Conservation (phyloP, 2,113 vertebrate genomes). For the Chaenocephalus aceratus region DNA sequence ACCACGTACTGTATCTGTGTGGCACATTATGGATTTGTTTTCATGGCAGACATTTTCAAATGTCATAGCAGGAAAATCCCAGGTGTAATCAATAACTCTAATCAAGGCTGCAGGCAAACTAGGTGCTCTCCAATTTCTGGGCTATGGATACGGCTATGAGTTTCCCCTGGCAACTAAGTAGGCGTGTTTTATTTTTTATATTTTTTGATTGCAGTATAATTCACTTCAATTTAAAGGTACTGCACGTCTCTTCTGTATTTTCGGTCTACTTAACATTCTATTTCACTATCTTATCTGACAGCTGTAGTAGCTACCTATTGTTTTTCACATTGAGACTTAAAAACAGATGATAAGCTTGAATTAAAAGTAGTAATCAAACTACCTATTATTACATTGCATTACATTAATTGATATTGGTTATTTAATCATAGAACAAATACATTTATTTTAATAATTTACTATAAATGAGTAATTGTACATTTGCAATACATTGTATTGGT, state of each 20-base stretch:
- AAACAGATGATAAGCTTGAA: background rate
- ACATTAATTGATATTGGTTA: too few species aligned
- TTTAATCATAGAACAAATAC: too few species aligned
- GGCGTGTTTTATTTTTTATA: too few species aligned
- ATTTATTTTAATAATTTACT: too few species aligned
- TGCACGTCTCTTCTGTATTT: background rate
- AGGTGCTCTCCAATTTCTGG: background rate
- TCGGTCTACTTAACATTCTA: background rate
- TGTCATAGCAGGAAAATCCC: background rate
- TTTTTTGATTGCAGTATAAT: background rate
- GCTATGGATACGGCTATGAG: background rate
- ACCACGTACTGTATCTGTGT: background rate
- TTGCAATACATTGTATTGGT: background rate
- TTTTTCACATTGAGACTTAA: background rate
- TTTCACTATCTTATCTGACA: background rate
- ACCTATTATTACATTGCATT: background rate
- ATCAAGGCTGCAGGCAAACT: background rate
- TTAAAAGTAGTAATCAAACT: background rate
- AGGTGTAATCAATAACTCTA: background rate
- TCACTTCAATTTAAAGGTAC: background rate
- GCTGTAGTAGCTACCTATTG: background rate
- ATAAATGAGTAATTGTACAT: background rate
- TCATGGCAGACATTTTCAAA: slow-evolving; percentile 1
- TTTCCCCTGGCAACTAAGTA: background rate
- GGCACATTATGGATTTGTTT: background rate